phyloP scores from a whole-genome alignment of 2,797 vertebrate species.

The Coracias cyanogaster region DNA sequence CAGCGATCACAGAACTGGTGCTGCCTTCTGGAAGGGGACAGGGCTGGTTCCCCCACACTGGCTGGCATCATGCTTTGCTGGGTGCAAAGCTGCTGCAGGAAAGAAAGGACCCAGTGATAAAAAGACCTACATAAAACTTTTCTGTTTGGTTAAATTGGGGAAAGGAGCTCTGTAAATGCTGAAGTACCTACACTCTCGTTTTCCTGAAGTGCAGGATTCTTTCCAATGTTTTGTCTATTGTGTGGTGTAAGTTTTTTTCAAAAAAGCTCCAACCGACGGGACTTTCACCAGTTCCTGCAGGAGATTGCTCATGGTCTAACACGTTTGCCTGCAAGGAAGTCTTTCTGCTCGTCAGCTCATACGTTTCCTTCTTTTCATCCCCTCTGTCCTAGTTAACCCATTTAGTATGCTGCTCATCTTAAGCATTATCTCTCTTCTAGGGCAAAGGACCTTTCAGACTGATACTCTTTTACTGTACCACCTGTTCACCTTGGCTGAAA shows the following conservation, averaged over 20 bases:
- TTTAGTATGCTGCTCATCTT: not conserved
- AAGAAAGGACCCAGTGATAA: not conserved
- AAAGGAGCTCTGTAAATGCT: not conserved
- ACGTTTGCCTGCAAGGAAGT: not conserved
- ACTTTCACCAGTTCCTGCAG: not conserved
- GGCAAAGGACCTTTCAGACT: not conserved
- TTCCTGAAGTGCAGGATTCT: not conserved
- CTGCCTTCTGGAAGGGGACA: not conserved
- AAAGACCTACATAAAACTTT: not conserved
- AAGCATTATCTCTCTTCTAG: not conserved
- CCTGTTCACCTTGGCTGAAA: not conserved
- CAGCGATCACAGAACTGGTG: rapidly evolving
- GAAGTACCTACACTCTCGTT: not conserved
- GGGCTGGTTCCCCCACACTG: rapidly evolving
- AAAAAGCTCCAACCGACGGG: rapidly evolving
- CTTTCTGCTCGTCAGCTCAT: not conserved
- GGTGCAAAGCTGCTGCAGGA: not conserved
- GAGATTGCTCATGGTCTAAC: not conserved
- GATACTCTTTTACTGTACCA: not conserved
- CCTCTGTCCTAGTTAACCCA: not conserved
- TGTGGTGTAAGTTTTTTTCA: not conserved
- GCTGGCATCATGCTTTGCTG: not conserved
- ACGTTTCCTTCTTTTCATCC: not conserved
- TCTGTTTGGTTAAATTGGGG: not conserved
- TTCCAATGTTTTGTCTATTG: not conserved